Conservation (phyloP, 2,888 invertebrate species). For the Ormyrus thymus region DNA sequence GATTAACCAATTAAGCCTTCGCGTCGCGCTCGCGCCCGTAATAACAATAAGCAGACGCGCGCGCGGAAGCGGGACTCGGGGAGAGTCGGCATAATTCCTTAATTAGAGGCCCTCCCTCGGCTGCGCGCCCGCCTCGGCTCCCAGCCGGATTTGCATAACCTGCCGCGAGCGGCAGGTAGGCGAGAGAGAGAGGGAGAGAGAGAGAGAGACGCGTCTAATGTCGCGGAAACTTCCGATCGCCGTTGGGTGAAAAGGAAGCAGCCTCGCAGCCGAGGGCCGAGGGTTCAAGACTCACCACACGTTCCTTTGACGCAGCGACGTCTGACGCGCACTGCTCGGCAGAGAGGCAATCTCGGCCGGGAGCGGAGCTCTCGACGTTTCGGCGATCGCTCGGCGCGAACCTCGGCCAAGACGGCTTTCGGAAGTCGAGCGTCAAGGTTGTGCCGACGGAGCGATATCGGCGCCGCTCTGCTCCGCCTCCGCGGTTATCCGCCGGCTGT, state of each 20-base stretch:
- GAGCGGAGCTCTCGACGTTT: too few species aligned
- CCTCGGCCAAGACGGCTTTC: neutral
- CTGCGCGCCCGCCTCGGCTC: neutral
- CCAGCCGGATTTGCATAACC: slow-evolving; percentile 66
- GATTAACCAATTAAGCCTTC: slow-evolving; percentile 62
- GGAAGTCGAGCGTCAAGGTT: neutral
- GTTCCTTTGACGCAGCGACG: too few species aligned
- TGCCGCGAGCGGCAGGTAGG: slow-evolving; percentile 53
- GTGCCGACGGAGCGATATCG: slow-evolving; percentile 11
- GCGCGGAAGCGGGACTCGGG: neutral
- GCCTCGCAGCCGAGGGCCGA: neutral
- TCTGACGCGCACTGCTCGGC: too few species aligned
- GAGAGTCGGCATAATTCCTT: slow-evolving; percentile 64
- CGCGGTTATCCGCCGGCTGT: neutral
- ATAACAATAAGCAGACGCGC: slow-evolving; percentile 14
- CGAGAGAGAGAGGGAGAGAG: slow-evolving; percentile 55
- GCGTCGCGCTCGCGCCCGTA: slow-evolving; percentile 52
- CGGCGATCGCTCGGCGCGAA: too few species aligned
- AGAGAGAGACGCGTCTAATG: slow-evolving; percentile 68
- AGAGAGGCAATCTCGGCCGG: neutral
- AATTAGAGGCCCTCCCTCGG: slow-evolving; percentile 61
- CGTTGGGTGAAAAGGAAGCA: neutral
- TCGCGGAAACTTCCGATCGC: slow-evolving; percentile 64
- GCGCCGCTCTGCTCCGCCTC: neutral
- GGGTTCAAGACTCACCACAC: neutral